Base-by-base conservation (phyloP, 1,140 invertebrate genomes). In the Paracyclopina nana region DNA sequence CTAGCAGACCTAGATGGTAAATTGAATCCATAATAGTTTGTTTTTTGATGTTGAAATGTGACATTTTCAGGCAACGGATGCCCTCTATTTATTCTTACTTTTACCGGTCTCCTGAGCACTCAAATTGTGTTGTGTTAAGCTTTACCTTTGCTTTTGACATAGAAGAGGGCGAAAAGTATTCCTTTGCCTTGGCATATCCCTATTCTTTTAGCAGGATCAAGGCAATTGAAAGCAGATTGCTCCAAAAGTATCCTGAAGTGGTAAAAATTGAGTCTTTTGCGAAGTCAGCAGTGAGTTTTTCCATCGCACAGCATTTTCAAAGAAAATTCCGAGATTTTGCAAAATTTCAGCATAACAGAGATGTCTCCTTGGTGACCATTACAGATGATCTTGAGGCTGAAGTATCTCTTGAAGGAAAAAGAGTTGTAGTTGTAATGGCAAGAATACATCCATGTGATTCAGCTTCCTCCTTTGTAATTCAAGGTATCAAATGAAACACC, bases 71-170 rank as follows among this genome's bases (percentile, higher is more conserved):
- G 86, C 79, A 78, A 58, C 67, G 82, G 24, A 74, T 92, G 56
- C 77, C 82, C n/a, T 72, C 76, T 38, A 74, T 80, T 30, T 70
- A 90, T 62, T 80, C 95, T 0, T 96, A 87, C 63, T 97, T 94
- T 62, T 91, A 95, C 66, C 75, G 78, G 52, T 95, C 90, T 20
- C 68, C 79, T 9, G 74, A 81, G 54, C 91, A 98, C 63, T 76
- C 80, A 50, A 80, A 86, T 48, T 81, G 92, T 53, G 88, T 91
- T 62, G 80, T 97, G 5, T 72, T 98, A 18, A 92, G 85, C 56
- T 82, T 96, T 64, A 78, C 84, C 0, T 94, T 95, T 62, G 78
- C 78, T 16, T 97, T 97, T 61, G 90, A 96, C 67, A 74, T 75
- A 42, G 88, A 94, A 64, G 78, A 82, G 55, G 81, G 84, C 57